These are phyloP conservation scores for Trichonephila clavipes DNA, from an alignment of 1,140 invertebrate genomes.

Conservation along the genomic window DNA sequence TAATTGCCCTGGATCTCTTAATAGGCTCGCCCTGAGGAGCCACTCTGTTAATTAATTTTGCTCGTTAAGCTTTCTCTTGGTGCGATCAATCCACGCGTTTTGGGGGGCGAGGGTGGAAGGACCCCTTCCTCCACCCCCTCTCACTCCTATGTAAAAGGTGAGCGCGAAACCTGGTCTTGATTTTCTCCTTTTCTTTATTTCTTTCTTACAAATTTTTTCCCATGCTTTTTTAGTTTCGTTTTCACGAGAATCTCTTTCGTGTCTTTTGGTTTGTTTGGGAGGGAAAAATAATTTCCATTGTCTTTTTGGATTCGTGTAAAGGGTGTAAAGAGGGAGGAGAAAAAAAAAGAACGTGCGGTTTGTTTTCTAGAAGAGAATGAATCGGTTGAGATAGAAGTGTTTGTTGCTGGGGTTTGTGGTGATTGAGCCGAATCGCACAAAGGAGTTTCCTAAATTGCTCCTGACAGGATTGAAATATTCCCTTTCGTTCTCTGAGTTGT, in stretches of 20 bases:
- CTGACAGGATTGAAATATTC: conserved; percentile 23
- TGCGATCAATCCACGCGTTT: conserved; percentile 51
- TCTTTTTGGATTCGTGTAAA: conserved; percentile 14
- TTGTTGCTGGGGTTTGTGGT: background rate
- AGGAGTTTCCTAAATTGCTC: background rate
- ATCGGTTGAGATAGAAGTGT: background rate
- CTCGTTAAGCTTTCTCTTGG: conserved; percentile 71
- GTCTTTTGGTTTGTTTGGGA: conserved; percentile 49
- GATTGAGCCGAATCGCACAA: background rate
- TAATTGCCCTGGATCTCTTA: conserved; percentile 76
- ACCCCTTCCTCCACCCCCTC: background rate
- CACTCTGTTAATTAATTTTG: conserved; percentile 74
- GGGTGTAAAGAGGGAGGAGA: background rate
- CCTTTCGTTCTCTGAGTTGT: background rate
- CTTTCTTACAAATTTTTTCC: background rate
- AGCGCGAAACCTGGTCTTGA: conserved; percentile 24
- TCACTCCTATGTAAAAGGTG: conserved; percentile 1
- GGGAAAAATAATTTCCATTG: conserved; percentile 48
- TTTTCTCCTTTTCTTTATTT: conserved; percentile 7
- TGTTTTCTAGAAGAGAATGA: background rate
- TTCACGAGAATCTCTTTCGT: background rate
- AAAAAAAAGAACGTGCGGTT: background rate
- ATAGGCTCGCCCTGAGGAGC: conserved; percentile 66
- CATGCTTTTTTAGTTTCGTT: conserved; percentile 21
- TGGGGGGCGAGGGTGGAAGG: background rate